phyloP scores from a whole-genome alignment of 2,888 invertebrate species.

The Nemotelus pantherinus region DNA sequence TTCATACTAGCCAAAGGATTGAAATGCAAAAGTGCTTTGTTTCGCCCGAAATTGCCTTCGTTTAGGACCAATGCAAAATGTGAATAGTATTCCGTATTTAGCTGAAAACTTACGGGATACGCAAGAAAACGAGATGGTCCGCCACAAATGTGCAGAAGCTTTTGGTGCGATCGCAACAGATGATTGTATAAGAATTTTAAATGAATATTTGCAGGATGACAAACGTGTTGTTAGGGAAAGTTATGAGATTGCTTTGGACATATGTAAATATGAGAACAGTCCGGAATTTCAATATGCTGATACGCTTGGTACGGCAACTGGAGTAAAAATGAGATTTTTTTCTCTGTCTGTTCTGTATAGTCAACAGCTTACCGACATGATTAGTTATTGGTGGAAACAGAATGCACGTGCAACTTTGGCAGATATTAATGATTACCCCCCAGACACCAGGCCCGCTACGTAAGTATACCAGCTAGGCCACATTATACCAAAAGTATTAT shows the following conservation, averaged over 20 bases:
- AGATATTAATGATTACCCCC: too few species aligned
- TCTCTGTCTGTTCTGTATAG: too few species aligned
- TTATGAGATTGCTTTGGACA: conserved; percentile 94
- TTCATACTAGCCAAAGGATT: conserved; percentile 84
- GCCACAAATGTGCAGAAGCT: conserved; percentile 99
- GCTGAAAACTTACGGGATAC: conserved; percentile 76
- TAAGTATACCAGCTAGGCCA: too few species aligned
- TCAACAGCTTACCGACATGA: too few species aligned
- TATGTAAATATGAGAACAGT: conserved; percentile 96
- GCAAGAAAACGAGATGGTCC: conserved; percentile 93
- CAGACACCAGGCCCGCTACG: too few species aligned
- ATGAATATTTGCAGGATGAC: conserved; percentile 79
- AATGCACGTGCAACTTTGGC: too few species aligned
- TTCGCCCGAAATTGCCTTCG: conserved; percentile 96
- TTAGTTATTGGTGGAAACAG: too few species aligned
- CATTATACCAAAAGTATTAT: too few species aligned
- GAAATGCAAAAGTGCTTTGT: conserved; percentile 86
- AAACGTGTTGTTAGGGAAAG: conserved; percentile 94
- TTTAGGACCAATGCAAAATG: conserved; percentile 95
- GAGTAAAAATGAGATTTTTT: background rate
- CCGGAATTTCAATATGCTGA: conserved; percentile 89
- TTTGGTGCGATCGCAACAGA: conserved; percentile 95
- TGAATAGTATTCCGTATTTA: conserved; percentile 78
- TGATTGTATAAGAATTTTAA: conserved; percentile 81
- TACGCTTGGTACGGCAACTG: conserved; percentile 61